Conservation (phyloP, 2,113 vertebrate genomes). For the Bungarus multicinctus region DNA sequence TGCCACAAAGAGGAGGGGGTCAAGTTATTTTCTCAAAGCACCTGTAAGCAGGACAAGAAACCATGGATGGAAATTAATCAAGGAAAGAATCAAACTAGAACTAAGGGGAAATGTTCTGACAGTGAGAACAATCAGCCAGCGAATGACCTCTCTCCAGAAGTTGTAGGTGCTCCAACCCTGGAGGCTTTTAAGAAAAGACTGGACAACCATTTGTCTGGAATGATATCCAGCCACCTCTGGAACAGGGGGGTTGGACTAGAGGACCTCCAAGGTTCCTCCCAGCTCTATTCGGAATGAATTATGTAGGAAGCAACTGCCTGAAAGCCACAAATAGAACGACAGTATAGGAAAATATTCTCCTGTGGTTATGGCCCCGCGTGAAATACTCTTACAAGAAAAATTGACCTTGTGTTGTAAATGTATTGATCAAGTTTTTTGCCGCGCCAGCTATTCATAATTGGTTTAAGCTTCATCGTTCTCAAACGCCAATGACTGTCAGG, state of each 20-base stretch:
- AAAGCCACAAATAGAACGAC: neutral
- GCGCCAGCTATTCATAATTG: conserved; percentile 61
- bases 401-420: conserved; percentile 48
- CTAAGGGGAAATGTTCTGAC: no score
- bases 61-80: no score
- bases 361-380: conserved; percentile 20
- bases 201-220: neutral
- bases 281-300: neutral
- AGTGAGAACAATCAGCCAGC: no score
- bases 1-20: no score
- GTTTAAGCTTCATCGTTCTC: conserved; percentile 53
- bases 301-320: neutral
- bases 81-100: no score
- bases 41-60: no score
- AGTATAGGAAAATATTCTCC: rapidly evolving
- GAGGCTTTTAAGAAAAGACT: neutral
- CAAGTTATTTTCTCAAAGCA: no score
- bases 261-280: neutral
- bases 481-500: conserved; percentile 49
- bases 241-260: neutral
- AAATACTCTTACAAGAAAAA: conserved; percentile 52
- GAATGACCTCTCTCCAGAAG: no score
- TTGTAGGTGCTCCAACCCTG: neutral
- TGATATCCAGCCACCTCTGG: neutral
- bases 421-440: conserved; percentile 60